Conservation (phyloP, 2,888 invertebrate genomes). For the Priocnemis perturbator region DNA sequence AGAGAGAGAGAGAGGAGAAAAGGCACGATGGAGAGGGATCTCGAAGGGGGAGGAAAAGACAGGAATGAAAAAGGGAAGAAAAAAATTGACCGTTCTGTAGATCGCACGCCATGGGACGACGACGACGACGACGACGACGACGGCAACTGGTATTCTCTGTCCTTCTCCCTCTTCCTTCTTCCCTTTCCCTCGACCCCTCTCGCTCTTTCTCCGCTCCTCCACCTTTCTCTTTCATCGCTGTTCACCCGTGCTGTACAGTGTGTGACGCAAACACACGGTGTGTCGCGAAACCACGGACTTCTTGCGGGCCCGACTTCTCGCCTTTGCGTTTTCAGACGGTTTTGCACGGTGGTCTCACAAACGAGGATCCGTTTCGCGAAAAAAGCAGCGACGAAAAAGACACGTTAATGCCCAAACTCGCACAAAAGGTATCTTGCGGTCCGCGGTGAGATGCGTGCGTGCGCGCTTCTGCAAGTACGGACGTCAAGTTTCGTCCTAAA, state of each 20-base stretch:
- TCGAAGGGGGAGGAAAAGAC: slow-evolving; percentile 32
- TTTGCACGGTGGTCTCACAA: slow-evolving; percentile 1
- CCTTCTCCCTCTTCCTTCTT: slow-evolving; percentile 23
- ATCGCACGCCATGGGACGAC: slow-evolving; percentile 63
- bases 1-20: slow-evolving; percentile 8
- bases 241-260: slow-evolving; percentile 48
- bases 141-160: slow-evolving; percentile 19
- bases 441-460: neutral
- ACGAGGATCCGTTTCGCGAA: slow-evolving; percentile 1
- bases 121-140: slow-evolving; percentile 40
- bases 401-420: neutral
- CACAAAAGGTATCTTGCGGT: slow-evolving; percentile 2
- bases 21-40: slow-evolving; percentile 20
- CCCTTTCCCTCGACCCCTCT: slow-evolving; percentile 10
- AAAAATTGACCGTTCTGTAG: slow-evolving; percentile 63
- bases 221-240: neutral
- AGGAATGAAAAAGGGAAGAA: slow-evolving; percentile 62
- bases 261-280: slow-evolving; percentile 54
- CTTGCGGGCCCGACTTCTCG: slow-evolving; percentile 7
- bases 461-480: neutral
- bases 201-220: slow-evolving; percentile 13
- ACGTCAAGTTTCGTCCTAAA: neutral
- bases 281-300: slow-evolving; percentile 46
- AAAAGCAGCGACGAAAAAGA: neutral
- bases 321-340: slow-evolving; percentile 1